Evolutionary conservation across 2,888 invertebrate genomes (phyloP).

Genomic region (Monoplex corrugatus): DNA sequence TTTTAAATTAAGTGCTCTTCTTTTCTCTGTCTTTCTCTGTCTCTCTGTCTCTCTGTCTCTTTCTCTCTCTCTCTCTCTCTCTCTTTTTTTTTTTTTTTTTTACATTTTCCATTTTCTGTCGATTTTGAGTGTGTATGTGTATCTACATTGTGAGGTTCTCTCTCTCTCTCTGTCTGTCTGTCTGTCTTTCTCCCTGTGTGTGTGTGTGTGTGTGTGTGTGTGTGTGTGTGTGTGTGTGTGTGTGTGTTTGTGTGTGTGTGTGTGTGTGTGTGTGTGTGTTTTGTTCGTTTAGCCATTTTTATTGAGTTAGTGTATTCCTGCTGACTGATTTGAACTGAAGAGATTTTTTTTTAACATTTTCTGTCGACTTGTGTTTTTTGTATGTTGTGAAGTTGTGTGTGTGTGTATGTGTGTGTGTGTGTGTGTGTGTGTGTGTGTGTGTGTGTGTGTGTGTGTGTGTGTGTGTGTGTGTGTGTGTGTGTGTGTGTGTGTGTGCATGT

Average conservation of each 20-base stretch:
- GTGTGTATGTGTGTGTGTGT: too few relatives aligned
- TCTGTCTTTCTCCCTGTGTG: conserved; percentile 11
- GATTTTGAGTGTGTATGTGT: too few relatives aligned
- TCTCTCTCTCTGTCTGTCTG: background rate
- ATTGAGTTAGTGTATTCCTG: too few relatives aligned
- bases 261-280: too few relatives aligned
- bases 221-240: too few relatives aligned
- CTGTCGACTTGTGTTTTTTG: background rate
- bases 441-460: background rate
- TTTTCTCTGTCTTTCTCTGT: background rate
- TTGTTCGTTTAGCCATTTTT: too few relatives aligned
- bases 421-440: background rate
- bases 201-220: too few relatives aligned
- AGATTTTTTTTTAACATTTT: background rate
- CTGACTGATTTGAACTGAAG: too few relatives aligned
- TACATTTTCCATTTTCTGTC: background rate
- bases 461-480: background rate
- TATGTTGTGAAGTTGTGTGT: too few relatives aligned
- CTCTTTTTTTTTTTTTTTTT: background rate
- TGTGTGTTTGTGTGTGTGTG: too few relatives aligned
- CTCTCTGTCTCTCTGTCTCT: background rate
- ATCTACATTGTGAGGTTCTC: too few relatives aligned
- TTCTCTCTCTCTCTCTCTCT: background rate
- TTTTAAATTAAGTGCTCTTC: too few relatives aligned
- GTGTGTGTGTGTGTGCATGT: background rate